Evolutionary conservation across 1,140 invertebrate genomes (phyloP).

Genomic region (Plutomurus gul): DNA sequence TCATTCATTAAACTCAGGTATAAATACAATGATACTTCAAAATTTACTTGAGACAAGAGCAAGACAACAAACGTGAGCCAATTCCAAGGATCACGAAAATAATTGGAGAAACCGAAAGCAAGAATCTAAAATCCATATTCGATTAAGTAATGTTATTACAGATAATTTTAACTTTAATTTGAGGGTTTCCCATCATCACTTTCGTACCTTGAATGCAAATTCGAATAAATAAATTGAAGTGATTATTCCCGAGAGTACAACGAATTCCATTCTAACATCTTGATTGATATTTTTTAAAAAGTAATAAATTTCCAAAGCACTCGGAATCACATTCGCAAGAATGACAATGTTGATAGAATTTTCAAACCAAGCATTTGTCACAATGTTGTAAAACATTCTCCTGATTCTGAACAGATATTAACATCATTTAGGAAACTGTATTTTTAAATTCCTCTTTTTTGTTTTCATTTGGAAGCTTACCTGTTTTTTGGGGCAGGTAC

Average conservation of each 20-base stretch:
- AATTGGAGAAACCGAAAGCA: not conserved
- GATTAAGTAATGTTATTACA: not conserved
- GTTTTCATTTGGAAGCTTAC: not conserved
- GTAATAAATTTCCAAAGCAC: conserved; percentile 38
- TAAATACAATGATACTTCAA: not conserved
- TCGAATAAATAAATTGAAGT: conserved; percentile 36
- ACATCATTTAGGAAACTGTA: no score
- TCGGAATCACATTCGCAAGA: conserved; percentile 40
- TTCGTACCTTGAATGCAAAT: not conserved
- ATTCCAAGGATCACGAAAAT: conserved; percentile 31
- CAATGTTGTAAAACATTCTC: not conserved
- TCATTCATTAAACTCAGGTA: no score
- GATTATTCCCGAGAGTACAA: conserved; percentile 2
- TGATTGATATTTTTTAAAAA: not conserved
- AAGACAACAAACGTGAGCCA: conserved; percentile 20
- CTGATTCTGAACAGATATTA: conserved; percentile 32
- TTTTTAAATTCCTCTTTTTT: no score
- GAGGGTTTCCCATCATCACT: no score
- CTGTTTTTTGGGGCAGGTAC: not conserved
- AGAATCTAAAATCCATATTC: not conserved
- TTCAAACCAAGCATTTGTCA: conserved; percentile 45
- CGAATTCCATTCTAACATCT: not conserved
- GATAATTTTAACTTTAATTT: not conserved
- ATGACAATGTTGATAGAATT: conserved; percentile 38
- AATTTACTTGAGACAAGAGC: conserved; percentile 16